phyloP scores from a whole-genome alignment of 2,888 invertebrate genomes.

The Eretmocerus hayati region DNA sequence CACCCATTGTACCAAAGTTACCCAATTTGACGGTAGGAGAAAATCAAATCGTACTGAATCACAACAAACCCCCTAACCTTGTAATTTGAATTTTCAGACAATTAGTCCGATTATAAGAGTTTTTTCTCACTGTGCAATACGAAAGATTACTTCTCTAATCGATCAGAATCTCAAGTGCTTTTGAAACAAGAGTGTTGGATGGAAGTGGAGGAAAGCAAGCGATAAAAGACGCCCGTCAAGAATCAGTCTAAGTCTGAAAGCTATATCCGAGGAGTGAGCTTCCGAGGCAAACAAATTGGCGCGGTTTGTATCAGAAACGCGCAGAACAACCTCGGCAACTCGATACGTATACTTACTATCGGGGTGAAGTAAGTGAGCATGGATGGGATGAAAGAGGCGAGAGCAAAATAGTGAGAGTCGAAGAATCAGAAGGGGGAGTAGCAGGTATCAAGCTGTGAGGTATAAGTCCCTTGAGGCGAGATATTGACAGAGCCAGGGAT shows the following conservation, averaged over 20 bases:
- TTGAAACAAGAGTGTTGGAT: background rate
- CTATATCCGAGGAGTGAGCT: conserved; percentile 4
- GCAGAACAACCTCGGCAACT: conserved; percentile 31
- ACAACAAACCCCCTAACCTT: too few species aligned
- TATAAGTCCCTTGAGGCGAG: conserved; percentile 31
- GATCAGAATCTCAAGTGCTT: too few species aligned
- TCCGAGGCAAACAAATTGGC: conserved; percentile 30
- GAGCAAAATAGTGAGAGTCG: conserved; percentile 6
- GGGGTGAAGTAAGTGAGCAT: background rate
- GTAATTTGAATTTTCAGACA: too few species aligned
- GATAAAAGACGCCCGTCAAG: conserved; percentile 1
- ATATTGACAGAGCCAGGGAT: conserved; percentile 30
- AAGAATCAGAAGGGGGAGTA: background rate
- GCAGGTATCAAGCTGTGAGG: conserved; percentile 8
- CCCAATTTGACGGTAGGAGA: too few species aligned
- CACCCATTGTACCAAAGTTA: too few species aligned
- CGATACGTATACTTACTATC: background rate
- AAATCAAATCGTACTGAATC: too few species aligned
- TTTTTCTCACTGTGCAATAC: too few species aligned
- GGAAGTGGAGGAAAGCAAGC: background rate
- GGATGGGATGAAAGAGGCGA: background rate
- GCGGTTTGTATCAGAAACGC: conserved; percentile 28
- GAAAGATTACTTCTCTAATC: too few species aligned
- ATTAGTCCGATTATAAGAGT: too few species aligned
- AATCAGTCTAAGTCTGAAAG: conserved; percentile 7